These are phyloP conservation scores for Pelobates cultripes DNA, from an alignment of 2,797 vertebrate species.

Conservation along the genomic window DNA sequence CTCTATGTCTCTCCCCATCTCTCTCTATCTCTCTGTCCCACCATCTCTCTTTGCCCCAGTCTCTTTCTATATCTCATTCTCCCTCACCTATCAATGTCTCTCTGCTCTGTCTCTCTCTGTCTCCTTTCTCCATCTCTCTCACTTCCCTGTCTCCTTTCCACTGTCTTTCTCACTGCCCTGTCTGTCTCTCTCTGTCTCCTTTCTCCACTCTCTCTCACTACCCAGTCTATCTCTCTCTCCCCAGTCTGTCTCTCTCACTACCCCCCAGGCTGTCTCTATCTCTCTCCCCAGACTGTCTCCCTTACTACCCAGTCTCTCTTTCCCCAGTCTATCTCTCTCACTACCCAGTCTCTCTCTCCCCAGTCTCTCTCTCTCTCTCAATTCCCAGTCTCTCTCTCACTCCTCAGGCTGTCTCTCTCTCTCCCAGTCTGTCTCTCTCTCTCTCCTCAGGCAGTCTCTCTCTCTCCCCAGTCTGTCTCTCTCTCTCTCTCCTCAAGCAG, in stretches of 20 bases:
- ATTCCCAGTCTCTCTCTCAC: too few relatives aligned
- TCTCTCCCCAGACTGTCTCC: too few relatives aligned
- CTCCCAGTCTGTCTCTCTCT: too few relatives aligned
- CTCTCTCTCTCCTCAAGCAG: background rate
- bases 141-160: background rate
- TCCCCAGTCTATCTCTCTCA: background rate
- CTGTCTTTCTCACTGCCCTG: background rate
- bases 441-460: background rate
- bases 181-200: background rate
- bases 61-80: background rate
- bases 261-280: too few relatives aligned
- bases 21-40: background rate
- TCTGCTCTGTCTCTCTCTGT: background rate
- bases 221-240: too few relatives aligned
- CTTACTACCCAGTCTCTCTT: background rate
- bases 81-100: background rate
- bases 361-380: too few relatives aligned
- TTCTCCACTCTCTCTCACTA: background rate
- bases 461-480: background rate
- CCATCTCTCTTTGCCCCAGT: background rate
- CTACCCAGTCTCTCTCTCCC: background rate
- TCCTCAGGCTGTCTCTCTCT: too few relatives aligned
- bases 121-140: background rate
- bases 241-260: background rate
- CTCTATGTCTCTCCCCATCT: background rate